Base-by-base conservation (phyloP, 2,888 invertebrate genomes). In the Acleris laterana region DNA sequence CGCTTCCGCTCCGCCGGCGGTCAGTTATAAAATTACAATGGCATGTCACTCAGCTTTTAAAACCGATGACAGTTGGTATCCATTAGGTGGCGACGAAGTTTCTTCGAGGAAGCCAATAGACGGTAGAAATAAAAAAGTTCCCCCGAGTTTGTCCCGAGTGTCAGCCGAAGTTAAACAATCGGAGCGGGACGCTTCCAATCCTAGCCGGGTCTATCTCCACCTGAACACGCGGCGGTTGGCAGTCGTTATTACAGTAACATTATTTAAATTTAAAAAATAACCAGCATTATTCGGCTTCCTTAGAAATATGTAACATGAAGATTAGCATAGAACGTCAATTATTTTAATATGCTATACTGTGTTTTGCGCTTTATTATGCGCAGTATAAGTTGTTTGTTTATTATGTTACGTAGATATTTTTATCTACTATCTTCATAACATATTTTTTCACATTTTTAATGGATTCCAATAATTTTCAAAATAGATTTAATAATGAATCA, bases 101-200 rank as follows among this genome's bases (percentile, higher is more conserved):
- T 75, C 70, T 69, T 72, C 72, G 75, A 77, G 72, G 77, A 80
- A 84, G 81, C 82, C 84, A 84, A 85, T 84, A 80, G 81, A 76
- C 71, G 75, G 70, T 69, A 78, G 80, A 81, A 84, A 84, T 81
- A 84, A 85, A 86, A 87, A 83, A 80, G 82, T 83, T 63, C 67
- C 63, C 74, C 68, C 70, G 80, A 88, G 81, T 87, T 83, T 72
- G 77, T 74, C 76, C 74, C 68, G 81, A 83, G 81, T 88, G 85
- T 83, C 85, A 85, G 82, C 77, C 71, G 72, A 81, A 87, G 80
- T 87, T 83, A 79, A 77, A 83, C 79, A 82, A 81, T 82, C 81
- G 73, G 69, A 55, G 62, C 51, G 53, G 62, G 58, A 20, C 51
- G 68, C 52, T 57, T 63, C 44, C 48, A 65, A 60, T 66, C 66